phyloP scores from a whole-genome alignment of 2,113 vertebrate species.

The Condylura cristata region DNA sequence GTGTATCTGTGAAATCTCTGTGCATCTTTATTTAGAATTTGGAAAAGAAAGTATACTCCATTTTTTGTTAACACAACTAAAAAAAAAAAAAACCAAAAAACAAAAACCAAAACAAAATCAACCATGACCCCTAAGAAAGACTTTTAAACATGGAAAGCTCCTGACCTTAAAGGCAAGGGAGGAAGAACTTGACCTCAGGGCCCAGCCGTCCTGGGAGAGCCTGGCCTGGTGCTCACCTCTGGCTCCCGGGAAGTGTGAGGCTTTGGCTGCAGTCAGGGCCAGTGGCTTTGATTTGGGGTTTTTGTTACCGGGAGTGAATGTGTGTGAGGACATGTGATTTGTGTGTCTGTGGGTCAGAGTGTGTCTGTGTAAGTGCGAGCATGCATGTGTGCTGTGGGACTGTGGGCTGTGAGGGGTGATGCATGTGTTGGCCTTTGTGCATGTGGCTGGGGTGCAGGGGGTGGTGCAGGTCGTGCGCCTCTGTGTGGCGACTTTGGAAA shows the following conservation, averaged over 20 bases:
- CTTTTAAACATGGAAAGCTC: neutral
- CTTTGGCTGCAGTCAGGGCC: neutral
- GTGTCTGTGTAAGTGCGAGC: neutral
- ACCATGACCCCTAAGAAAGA: neutral
- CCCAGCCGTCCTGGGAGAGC: neutral
- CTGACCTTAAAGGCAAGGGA: neutral
- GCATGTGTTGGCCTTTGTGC: neutral
- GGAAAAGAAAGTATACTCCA: constrained; percentile 9
- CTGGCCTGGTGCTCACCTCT: neutral
- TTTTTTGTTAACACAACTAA: neutral
- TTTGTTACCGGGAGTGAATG: neutral
- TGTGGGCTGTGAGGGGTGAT: neutral
- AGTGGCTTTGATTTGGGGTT: neutral
- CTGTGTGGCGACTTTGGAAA: neutral
- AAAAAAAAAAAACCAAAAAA: no score
- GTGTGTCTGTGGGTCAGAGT: neutral
- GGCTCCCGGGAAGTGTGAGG: neutral
- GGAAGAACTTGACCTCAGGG: neutral
- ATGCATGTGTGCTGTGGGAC: neutral
- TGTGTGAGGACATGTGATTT: neutral
- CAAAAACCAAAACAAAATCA: neutral
- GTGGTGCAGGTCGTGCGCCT: neutral
- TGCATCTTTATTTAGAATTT: neutral
- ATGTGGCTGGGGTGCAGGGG: neutral
- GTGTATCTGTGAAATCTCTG: neutral